Conservation (phyloP, 2,113 vertebrate genomes). For the Nyctereutes procyonoides region DNA sequence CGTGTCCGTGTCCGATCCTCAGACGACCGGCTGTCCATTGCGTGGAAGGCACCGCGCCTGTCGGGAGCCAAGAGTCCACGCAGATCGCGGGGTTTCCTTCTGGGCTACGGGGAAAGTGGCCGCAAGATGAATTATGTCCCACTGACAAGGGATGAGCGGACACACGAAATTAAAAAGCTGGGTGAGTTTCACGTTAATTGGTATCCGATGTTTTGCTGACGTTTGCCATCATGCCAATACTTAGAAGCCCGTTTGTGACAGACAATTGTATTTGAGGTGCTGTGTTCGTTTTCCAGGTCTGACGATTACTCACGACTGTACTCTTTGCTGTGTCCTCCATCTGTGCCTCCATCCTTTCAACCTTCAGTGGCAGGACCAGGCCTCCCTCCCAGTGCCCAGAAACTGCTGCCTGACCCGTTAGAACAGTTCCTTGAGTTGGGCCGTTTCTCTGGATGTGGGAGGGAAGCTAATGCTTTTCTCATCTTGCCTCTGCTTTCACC, state of each 20-base stretch:
- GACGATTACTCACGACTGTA: fast-evolving
- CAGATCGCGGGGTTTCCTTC: slow-evolving; percentile 85
- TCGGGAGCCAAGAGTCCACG: slow-evolving; percentile 90
- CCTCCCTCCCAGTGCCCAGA: not conserved
- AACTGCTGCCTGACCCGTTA: fast-evolving
- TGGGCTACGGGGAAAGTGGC: slow-evolving; percentile 87
- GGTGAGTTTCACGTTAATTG: slow-evolving; percentile 84
- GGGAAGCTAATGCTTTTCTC: not conserved
- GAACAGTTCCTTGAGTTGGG: not conserved
- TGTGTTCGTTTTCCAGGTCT: not conserved
- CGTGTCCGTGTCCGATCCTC: slow-evolving; percentile 84
- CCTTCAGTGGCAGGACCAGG: not conserved
- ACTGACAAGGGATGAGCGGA: slow-evolving; percentile 90
- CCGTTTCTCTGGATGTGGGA: not conserved
- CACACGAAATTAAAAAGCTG: slow-evolving; percentile 89
- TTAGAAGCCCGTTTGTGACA: not conserved
- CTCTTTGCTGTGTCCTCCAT: not conserved
- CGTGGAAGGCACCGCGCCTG: slow-evolving; percentile 90
- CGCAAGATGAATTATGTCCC: slow-evolving; percentile 90
- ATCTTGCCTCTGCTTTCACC: not conserved
- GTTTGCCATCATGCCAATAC: fast-evolving
- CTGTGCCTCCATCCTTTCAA: not conserved
- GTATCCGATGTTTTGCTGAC: fast-evolving
- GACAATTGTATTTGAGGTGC: fast-evolving
- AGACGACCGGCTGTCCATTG: slow-evolving; percentile 81